Conservation (phyloP, 2,888 invertebrate genomes). For the Ctenicera cuprea region DNA sequence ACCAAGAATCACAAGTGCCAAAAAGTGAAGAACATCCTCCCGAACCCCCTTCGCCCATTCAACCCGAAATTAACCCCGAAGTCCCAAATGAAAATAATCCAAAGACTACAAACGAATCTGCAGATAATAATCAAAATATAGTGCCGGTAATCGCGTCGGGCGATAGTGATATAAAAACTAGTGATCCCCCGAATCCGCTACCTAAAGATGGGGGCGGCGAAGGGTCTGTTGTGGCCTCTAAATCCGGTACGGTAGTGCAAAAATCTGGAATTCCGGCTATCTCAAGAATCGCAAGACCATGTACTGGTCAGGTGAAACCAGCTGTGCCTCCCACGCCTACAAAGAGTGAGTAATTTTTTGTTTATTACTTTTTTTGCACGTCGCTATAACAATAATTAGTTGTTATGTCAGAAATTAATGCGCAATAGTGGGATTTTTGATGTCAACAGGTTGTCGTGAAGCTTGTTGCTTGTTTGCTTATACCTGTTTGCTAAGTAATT, state of each 20-base stretch:
- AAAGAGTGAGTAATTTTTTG: conserved; percentile 67
- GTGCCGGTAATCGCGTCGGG: neutral
- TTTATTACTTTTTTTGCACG: conserved; percentile 40
- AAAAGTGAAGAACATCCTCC: neutral
- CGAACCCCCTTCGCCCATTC: no score
- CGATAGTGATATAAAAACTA: neutral
- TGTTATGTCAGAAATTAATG: conserved; percentile 18
- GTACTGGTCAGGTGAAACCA: conserved; percentile 80
- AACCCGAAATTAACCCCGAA: neutral
- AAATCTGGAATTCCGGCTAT: conserved; percentile 78
- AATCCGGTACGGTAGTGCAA: neutral
- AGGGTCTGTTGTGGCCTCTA: neutral
- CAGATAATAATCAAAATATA: neutral
- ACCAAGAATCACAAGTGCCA: neutral
- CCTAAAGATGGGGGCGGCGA: neutral
- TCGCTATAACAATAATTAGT: conserved; percentile 5
- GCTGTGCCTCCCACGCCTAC: conserved; percentile 76
- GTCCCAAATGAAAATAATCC: neutral
- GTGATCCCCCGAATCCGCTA: neutral
- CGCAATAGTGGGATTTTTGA: conserved; percentile 16
- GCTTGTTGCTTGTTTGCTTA: neutral
- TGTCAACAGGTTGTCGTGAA: neutral
- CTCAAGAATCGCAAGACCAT: conserved; percentile 81
- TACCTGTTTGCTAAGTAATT: neutral
- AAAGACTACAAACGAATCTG: neutral